Percentiles rank a stretch among this genome's conserved stretches.
Evolutionary conservation across 1,140 invertebrate genomes (phyloP).

Genomic region (Aradophagus sp.): DNA sequence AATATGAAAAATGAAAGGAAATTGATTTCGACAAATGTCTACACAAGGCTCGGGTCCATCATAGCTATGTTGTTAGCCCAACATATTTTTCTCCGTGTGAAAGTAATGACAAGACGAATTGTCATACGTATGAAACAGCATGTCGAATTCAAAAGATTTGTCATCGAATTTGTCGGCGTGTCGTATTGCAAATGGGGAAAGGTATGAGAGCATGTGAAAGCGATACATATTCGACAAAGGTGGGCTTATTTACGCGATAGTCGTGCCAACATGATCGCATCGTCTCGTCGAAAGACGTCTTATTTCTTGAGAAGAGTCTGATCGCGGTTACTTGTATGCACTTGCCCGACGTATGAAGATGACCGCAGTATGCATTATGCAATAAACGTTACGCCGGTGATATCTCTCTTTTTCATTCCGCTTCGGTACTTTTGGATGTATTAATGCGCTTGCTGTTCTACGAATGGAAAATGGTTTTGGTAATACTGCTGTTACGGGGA

Average conservation of each 20-base stretch:
- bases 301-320: constrained; percentile 44
- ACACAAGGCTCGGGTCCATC: no score
- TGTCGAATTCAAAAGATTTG: constrained; percentile 32
- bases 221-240: constrained; percentile 34
- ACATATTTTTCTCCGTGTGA: no score
- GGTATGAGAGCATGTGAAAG: constrained; percentile 25
- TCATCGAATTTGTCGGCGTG: constrained; percentile 19
- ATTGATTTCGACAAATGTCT: no score
- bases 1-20: no score
- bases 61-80: no score
- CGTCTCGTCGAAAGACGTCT: constrained; percentile 34
- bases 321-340: constrained; percentile 42
- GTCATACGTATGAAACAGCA: no score
- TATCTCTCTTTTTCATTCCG: constrained; percentile 22
- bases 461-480: neutral
- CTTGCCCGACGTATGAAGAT: constrained; percentile 36
- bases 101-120: no score
- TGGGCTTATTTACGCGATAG: constrained; percentile 48
- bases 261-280: constrained; percentile 41
- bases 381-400: constrained; percentile 33
- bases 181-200: constrained; percentile 22
- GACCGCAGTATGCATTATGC: constrained; percentile 34
- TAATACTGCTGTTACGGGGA: constrained; percentile 9
- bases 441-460: constrained; percentile 22
- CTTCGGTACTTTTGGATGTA: neutral